Evolutionary conservation across 2,797 vertebrate genomes (phyloP).

Genomic region (Zalophus californianus): DNA sequence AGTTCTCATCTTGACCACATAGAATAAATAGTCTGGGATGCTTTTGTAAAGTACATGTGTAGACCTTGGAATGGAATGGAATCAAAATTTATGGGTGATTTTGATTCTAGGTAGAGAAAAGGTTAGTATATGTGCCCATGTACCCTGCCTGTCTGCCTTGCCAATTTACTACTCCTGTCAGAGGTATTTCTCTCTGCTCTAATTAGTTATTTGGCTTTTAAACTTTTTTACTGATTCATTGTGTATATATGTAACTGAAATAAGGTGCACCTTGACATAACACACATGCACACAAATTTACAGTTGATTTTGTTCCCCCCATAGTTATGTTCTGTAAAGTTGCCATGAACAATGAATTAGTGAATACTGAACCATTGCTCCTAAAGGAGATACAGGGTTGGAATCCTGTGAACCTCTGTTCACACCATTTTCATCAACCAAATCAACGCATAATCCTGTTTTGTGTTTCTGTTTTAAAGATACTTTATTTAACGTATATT

Average conservation of each 20-base stretch:
- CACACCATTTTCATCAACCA: constrained; percentile 1
- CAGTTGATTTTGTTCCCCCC: constrained; percentile 19
- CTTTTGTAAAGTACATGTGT: background rate
- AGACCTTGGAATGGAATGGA: background rate
- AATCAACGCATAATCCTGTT: background rate
- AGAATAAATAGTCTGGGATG: background rate
- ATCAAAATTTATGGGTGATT: constrained; percentile 12
- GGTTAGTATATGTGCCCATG: background rate
- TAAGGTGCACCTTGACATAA: background rate
- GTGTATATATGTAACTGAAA: background rate
- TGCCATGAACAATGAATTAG: background rate
- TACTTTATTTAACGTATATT: background rate
- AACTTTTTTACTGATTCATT: background rate
- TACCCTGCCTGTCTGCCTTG: background rate
- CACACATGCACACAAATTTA: background rate
- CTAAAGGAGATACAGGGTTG: background rate
- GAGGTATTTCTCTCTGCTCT: constrained; percentile 1
- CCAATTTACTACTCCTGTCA: background rate
- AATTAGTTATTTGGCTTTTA: constrained; percentile 49
- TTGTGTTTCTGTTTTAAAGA: constrained; percentile 52
- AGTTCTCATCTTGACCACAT: background rate
- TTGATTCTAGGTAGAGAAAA: background rate
- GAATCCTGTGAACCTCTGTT: background rate
- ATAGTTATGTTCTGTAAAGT: background rate
- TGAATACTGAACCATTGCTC: background rate